Base-by-base conservation (phyloP, 2,797 vertebrate species). In the Leptoclinus maculatus region DNA sequence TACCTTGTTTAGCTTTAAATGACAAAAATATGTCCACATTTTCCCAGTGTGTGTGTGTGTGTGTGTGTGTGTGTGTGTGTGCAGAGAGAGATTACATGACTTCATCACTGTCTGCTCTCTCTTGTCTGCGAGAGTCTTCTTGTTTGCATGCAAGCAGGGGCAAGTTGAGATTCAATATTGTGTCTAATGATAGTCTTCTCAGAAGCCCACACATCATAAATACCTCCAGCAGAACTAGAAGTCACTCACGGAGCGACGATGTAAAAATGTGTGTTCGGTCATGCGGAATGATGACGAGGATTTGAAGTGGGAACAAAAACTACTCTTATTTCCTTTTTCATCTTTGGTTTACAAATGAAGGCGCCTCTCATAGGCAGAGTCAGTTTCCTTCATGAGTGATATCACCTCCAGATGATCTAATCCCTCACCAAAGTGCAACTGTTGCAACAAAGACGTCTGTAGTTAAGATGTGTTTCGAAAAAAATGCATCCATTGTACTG, bases 141-240 rank as follows among this genome's bases (percentile, higher is more conserved):
- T 84, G 79, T 77, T 83, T 86, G 83, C 76, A 53, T 84, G 85
- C 92, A 93, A 88, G 94, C 89, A 88, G 85, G 75, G 91, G 79
- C 93, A 94, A 79, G 93, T 86, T 89, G 80, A 86, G 89, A 89
- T 93, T 90, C 79, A 93, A 91, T 90, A 93, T 92, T 90, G 88
- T 75, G 84, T 86, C 88, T 93, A 93, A 95, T 92, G 91, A 93
- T 91, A 92, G 91, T 91, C 89, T 90, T 91, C 92, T 90, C 71
- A 83, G 84, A 92, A 90, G 86, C 88, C 74, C 80, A 66, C 60
- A 63, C 87, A 90, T 92, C 92, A 91, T 91, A 93, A 92, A 94
- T 91, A 92, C 91, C 88, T 90, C 86, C 71, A 83, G 45, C 68
- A 77, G 84, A 80, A 85, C 71, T 87, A 88, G 87, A 92, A 92